Conservation (phyloP, 2,113 vertebrate species). For the Saguinus midas region DNA sequence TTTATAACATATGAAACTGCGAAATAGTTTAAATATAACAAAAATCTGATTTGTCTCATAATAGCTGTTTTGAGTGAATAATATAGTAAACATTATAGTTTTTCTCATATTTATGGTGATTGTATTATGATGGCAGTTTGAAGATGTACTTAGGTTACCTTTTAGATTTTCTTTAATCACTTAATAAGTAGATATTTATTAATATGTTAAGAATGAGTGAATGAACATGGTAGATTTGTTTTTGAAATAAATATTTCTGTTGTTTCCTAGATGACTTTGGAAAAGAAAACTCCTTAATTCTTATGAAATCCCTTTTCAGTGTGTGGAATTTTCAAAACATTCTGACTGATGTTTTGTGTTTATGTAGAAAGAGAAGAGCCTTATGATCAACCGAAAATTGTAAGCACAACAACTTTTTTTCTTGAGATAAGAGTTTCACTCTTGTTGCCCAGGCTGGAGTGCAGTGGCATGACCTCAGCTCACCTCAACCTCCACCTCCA, state of each 20-base stretch:
- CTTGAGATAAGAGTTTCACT: too few relatives aligned
- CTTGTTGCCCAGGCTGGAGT: too few relatives aligned
- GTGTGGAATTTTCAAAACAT: neutral
- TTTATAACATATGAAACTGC: neutral
- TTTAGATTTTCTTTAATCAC: neutral
- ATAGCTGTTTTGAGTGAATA: neutral
- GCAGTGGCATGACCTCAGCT: fast-evolving
- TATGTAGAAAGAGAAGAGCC: neutral
- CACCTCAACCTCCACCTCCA: too few relatives aligned
- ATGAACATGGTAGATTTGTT: neutral
- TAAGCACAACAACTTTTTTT: neutral
- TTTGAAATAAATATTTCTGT: neutral
- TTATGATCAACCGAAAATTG: neutral
- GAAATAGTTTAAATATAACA: neutral
- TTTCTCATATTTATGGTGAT: neutral
- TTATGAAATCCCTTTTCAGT: neutral
- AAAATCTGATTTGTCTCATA: neutral
- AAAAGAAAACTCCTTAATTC: neutral
- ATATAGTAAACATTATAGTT: neutral
- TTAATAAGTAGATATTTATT: neutral
- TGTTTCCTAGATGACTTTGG: neutral
- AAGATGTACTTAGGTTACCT: neutral
- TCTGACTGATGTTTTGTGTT: neutral
- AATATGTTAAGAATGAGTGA: neutral
- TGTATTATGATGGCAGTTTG: neutral